These are phyloP conservation scores for Propsilocerus akamusi DNA, from an alignment of 1,140 invertebrate species.

Conservation along the genomic window DNA sequence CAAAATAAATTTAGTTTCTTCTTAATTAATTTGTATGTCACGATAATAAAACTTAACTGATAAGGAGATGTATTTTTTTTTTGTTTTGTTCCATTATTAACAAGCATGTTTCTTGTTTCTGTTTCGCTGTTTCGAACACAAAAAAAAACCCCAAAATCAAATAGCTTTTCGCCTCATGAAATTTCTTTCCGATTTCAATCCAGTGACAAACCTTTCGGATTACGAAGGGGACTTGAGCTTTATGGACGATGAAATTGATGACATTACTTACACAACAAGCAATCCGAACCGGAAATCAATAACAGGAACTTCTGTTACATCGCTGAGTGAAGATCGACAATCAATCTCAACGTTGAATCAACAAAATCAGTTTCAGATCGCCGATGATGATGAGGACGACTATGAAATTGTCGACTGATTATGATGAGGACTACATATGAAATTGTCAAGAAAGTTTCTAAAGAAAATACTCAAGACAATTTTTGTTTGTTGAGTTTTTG, in stretches of 20 bases:
- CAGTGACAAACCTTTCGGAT: background rate
- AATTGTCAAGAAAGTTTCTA: too few relatives aligned
- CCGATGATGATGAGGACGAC: background rate
- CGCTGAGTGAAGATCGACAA: background rate
- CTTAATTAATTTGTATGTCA: too few relatives aligned
- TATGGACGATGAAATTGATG: background rate
- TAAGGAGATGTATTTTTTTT: too few relatives aligned
- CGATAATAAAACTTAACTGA: too few relatives aligned
- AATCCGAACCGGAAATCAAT: background rate
- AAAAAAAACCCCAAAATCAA: too few relatives aligned
- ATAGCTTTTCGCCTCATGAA: too few relatives aligned
- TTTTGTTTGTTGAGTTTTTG: too few relatives aligned
- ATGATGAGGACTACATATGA: too few relatives aligned
- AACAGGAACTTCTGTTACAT: background rate
- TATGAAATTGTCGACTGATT: too few relatives aligned
- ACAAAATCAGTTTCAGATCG: background rate
- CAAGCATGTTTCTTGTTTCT: background rate
- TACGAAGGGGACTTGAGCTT: background rate
- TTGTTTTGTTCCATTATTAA: background rate
- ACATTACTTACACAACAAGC: background rate
- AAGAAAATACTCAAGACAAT: too few relatives aligned
- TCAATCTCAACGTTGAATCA: background rate
- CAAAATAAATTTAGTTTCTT: too few relatives aligned
- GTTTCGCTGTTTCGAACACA: background rate
- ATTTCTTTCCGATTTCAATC: background rate